Conservation (phyloP, 2,797 vertebrate genomes). For the Melanotaenia trifasciata region DNA sequence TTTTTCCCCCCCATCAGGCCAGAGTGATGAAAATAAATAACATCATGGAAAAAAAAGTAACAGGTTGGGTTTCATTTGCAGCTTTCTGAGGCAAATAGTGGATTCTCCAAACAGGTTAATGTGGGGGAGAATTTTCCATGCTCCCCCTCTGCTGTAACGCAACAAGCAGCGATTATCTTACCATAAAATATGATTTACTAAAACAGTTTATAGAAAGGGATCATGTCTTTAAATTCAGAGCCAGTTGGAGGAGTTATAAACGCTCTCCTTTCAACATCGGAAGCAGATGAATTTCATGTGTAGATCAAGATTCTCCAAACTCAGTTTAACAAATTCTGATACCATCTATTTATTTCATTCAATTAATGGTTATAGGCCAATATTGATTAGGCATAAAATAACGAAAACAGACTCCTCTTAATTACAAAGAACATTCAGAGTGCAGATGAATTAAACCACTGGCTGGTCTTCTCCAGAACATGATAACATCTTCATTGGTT, state of each 20-base stretch:
- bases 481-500: neutral
- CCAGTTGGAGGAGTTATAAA: neutral
- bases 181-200: neutral
- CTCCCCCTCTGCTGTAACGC: neutral
- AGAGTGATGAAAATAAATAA: neutral
- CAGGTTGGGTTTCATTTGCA: constrained; percentile 13
- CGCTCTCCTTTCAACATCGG: neutral
- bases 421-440: neutral
- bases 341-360: neutral
- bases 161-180: neutral
- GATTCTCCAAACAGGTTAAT: neutral
- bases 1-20: neutral
- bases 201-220: neutral
- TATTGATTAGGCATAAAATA: neutral
- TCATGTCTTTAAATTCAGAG: neutral
- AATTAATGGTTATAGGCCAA: neutral
- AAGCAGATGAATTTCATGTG: neutral
- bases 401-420: neutral
- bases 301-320: neutral
- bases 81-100: constrained; percentile 23
- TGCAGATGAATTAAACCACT: neutral
- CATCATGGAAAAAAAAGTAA: constrained; percentile 4
- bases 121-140: neutral
- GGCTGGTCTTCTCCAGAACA: neutral
- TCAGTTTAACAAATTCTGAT: neutral